phyloP scores from a whole-genome alignment of 2,113 vertebrate genomes.

The Andinoacara biseriatus region DNA sequence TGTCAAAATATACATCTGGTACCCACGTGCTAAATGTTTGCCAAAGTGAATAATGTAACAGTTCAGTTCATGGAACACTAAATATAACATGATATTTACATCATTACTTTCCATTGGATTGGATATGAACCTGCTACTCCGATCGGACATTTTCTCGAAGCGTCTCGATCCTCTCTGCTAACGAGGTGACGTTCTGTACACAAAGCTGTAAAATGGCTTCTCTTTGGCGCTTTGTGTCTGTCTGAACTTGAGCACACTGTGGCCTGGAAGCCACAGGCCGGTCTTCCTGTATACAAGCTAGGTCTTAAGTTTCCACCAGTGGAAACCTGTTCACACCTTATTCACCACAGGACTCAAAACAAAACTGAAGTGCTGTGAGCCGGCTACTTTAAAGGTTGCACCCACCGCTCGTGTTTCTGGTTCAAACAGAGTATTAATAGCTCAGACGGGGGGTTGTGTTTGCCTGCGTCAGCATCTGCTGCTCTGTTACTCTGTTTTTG shows the following conservation, averaged over 20 bases:
- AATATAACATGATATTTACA: fast-evolving
- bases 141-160: background rate
- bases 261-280: background rate
- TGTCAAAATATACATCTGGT: background rate
- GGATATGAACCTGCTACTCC: fast-evolving
- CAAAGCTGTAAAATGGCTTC: background rate
- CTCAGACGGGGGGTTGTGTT: background rate
- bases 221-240: background rate
- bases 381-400: background rate
- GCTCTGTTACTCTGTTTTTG: fast-evolving
- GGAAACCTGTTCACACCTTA: constrained; percentile 20
- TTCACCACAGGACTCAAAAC: constrained; percentile 12
- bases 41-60: fast-evolving
- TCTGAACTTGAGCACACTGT: background rate
- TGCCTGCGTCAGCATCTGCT: background rate
- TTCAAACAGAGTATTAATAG: background rate
- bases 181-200: background rate
- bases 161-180: background rate
- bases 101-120: background rate
- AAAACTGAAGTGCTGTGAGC: background rate
- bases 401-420: background rate
- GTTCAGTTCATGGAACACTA: fast-evolving
- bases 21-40: background rate
- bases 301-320: constrained; percentile 41
- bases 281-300: constrained; percentile 11